Evolutionary conservation across 2,113 vertebrate genomes (phyloP).

Genomic region (Neodontobutis hainanensis): DNA sequence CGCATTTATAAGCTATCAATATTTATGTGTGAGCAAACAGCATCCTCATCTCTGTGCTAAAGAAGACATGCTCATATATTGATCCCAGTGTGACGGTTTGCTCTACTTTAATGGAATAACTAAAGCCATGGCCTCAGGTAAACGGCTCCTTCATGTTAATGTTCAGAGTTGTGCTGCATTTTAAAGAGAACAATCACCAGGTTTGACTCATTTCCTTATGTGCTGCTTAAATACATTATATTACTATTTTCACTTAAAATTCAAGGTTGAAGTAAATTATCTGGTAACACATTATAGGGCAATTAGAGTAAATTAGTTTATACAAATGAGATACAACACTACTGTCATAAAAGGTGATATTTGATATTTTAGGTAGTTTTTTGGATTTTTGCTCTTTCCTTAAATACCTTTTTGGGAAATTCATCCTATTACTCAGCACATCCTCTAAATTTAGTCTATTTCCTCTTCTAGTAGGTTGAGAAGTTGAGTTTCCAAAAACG

Average conservation of each 20-base stretch:
- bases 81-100: constrained; percentile 36
- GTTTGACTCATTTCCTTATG: constrained; percentile 19
- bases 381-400: neutral
- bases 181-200: constrained; percentile 16
- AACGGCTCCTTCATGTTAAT: constrained; percentile 53
- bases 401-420: constrained; percentile 20
- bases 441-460: constrained; percentile 11
- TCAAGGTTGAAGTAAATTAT: neutral
- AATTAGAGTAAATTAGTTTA: too few species aligned
- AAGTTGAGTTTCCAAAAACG: constrained; percentile 23
- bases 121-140: constrained; percentile 55
- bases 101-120: constrained; percentile 59
- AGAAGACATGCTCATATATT: constrained; percentile 61
- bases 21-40: constrained; percentile 53
- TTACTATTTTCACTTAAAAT: neutral
- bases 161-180: constrained; percentile 28
- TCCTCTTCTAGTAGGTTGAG: constrained; percentile 9
- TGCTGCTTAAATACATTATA: neutral
- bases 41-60: constrained; percentile 41
- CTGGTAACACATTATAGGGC: too few species aligned
- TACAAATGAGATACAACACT: too few species aligned
- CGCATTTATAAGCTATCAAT: constrained; percentile 62
- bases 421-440: constrained; percentile 8
- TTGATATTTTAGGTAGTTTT: neutral
- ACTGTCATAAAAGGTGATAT: neutral